Evolutionary conservation across 2,888 invertebrate species (phyloP), one percentile per base, ranked within the genome.

Genomic region (Pristionchus entomophagus): DNA sequence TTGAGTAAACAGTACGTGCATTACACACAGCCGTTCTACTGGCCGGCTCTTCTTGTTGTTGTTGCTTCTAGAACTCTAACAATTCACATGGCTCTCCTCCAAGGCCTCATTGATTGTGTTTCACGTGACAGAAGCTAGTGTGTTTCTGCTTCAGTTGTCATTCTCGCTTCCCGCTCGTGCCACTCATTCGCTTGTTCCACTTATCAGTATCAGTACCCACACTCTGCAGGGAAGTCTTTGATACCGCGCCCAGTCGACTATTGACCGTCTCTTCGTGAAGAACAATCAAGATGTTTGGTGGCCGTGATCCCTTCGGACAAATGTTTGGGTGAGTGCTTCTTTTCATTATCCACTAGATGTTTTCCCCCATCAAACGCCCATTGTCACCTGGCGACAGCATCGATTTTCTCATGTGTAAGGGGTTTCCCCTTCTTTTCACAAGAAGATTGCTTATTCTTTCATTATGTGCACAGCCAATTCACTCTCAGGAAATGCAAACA

Each of bases 311-410:
- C 17, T n/a, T 82, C 38, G 59, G 56, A 59, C 82, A 59, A 26
- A 82, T 82, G 82, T 82, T 59, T 29, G 82, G 82, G 82, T 82
- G 2, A 59, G 41, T 82, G 12, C 19, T 29, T 59, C 41, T 81
- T 56, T 38, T 17, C n/a, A 53, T 22, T 78, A 22, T 41, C 35
- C 0, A 32, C 32, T 41, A 2, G 17, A 53, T 53, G 10, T 35
- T 38, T 0, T 82, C 82, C 17, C 38, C 2, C n/a, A n/a, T 35
- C 29, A 56, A 45, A 1, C 45, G 26, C 29, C 14, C 32, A 2
- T n/a, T 80, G 51, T 51, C 51, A 35, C 78, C 35, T 51, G 51
- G 32, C 78, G 32, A 80, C 78, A 22, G 26, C 35, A 41, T 73
- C 73, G 73, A 73, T 73, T 41, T 22, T 10, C 41, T 6, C 73